Percentiles rank a stretch among this genome's conserved stretches.
Evolutionary conservation across 2,797 vertebrate genomes (phyloP).

Genomic region (Petrocephalus schoutedeni): DNA sequence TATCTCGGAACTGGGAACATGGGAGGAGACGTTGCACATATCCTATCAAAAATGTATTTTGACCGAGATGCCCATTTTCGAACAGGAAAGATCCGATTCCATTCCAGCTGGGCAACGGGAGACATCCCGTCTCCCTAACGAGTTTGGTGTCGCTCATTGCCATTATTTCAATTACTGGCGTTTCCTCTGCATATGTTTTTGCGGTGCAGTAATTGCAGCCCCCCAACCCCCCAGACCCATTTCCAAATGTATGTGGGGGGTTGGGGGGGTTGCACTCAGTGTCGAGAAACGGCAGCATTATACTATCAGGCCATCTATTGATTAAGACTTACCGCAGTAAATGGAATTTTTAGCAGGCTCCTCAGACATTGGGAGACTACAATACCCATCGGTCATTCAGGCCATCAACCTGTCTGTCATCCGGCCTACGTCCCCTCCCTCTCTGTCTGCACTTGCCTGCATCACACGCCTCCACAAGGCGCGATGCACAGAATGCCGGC

Average conservation of each 20-base stretch:
- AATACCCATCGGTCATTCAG: slow-evolving; percentile 44
- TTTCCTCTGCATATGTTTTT: not conserved
- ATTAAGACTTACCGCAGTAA: slow-evolving; percentile 42
- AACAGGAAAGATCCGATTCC: not conserved
- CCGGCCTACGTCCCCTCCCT: slow-evolving; percentile 7
- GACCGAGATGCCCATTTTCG: not conserved
- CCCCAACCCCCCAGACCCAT: not conserved
- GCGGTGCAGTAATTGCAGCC: not conserved
- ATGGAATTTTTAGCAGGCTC: slow-evolving; percentile 50
- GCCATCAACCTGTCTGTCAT: slow-evolving; percentile 46
- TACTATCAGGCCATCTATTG: slow-evolving; percentile 51
- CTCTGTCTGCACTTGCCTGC: not conserved
- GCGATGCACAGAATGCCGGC: not conserved
- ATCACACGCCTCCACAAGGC: not conserved
- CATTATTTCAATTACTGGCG: not conserved
- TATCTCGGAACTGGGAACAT: not conserved
- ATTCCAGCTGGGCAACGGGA: not conserved
- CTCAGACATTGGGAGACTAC: slow-evolving; percentile 42
- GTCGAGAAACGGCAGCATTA: slow-evolving; percentile 37
- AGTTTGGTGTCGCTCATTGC: not conserved
- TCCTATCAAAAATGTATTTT: not conserved
- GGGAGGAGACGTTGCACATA: not conserved
- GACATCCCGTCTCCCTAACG: not conserved
- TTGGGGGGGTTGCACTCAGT: not conserved
- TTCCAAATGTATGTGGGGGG: not conserved